A percentile compares a stretch with the other conserved stretches of the same genome.
Conservation (phyloP, 2,888 invertebrate genomes). For the Nomada fucata region DNA sequence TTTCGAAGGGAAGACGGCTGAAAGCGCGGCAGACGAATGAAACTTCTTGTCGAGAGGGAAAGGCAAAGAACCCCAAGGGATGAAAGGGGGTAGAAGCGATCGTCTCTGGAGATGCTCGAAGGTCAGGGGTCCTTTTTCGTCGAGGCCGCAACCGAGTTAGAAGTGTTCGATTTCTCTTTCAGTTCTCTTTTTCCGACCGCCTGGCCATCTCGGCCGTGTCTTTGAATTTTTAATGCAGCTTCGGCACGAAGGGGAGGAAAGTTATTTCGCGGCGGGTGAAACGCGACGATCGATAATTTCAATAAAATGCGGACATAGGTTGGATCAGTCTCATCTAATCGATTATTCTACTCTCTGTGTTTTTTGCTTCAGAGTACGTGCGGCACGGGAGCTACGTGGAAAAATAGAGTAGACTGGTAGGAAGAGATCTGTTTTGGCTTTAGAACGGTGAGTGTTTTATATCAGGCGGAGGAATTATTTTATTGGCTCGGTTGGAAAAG, state of each 20-base stretch:
- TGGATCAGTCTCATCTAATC: neutral
- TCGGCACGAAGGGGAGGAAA: slow-evolving; percentile 5
- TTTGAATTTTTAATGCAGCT: slow-evolving; percentile 61
- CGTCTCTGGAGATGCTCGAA: slow-evolving; percentile 56
- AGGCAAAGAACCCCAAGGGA: slow-evolving; percentile 39
- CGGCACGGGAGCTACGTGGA: neutral
- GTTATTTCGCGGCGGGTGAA: slow-evolving; percentile 15
- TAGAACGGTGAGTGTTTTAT: slow-evolving; percentile 31
- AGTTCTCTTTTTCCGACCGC: neutral
- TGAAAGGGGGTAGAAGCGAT: slow-evolving; percentile 31
- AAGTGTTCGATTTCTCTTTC: slow-evolving; percentile 50
- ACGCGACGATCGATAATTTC: slow-evolving; percentile 24
- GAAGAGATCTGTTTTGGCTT: neutral
- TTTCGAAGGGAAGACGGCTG: slow-evolving; percentile 31
- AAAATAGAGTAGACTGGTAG: neutral
- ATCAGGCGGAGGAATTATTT: too few species aligned
- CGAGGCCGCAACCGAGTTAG: slow-evolving; percentile 52
- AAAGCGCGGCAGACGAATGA: slow-evolving; percentile 57
- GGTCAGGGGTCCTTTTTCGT: slow-evolving; percentile 67
- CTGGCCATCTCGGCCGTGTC: neutral
- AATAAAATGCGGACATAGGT: neutral
- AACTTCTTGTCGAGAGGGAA: slow-evolving; percentile 61
- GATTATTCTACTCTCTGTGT: neutral
- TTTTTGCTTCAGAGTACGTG: slow-evolving; percentile 26
- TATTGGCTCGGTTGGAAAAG: too few species aligned